These are phyloP conservation scores for Temnothorax nylanderi DNA, from an alignment of 1,140 invertebrate genomes.

Conservation along the genomic window DNA sequence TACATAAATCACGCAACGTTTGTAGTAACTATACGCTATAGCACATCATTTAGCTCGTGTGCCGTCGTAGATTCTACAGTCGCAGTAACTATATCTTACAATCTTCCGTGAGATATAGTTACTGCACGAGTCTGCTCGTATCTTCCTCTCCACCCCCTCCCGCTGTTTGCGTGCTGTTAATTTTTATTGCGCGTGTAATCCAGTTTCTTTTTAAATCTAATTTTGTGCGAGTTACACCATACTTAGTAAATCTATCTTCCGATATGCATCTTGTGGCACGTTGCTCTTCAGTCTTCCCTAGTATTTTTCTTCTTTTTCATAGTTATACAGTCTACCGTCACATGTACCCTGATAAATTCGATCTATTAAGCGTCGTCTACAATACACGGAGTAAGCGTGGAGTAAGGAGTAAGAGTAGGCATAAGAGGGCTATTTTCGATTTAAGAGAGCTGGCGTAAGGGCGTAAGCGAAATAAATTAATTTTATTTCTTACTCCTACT, in stretches of 20 bases:
- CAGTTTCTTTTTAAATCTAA: not conserved
- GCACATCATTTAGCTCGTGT: slow-evolving; percentile 24
- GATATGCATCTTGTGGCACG: not conserved
- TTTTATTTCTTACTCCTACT: no score
- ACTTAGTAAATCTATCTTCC: not conserved
- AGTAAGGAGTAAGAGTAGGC: no score
- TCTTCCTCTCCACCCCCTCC: not conserved
- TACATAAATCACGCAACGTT: slow-evolving; percentile 41
- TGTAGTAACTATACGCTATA: slow-evolving; percentile 15
- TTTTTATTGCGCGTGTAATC: slow-evolving; percentile 16
- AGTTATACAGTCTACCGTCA: not conserved
- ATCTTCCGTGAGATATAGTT: slow-evolving; percentile 7
- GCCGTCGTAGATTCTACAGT: slow-evolving; percentile 9
- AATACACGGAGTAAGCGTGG: no score
- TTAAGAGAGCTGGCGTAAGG: no score
- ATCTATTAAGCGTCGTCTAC: no score
- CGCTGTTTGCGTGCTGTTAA: not conserved
- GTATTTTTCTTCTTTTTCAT: not conserved
- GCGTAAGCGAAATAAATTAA: no score
- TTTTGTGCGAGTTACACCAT: not conserved
- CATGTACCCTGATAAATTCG: not conserved
- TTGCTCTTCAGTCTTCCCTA: not conserved
- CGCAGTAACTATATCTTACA: not conserved
- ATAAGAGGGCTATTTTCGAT: no score
- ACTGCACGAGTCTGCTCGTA: not conserved